Percentiles rank a stretch among this genome's conserved stretches.
Conservation (phyloP, 2,113 vertebrate genomes). For the Pseudorasbora parva region DNA sequence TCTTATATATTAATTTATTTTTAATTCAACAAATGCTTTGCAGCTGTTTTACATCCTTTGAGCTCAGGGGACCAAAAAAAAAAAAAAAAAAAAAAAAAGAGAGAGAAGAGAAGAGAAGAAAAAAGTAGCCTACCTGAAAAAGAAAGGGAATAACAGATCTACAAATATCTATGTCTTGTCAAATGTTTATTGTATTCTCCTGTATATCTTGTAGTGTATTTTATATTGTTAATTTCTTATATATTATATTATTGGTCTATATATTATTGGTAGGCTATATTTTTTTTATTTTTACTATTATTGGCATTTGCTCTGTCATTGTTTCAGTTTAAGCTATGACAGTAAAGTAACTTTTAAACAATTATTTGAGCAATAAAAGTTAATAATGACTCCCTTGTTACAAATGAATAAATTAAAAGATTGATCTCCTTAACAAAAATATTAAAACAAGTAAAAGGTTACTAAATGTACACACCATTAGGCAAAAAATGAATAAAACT, state of each 20-base stretch:
- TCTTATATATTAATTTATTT: conserved; percentile 78
- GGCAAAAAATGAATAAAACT: too few species aligned
- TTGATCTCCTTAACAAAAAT: background rate
- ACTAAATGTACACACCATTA: background rate
- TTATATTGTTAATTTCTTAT: background rate
- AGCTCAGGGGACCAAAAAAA: conserved; percentile 47
- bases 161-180: background rate
- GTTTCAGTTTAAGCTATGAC: background rate
- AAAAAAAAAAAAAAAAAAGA: too few species aligned
- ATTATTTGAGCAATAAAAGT: background rate
- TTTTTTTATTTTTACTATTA: background rate
- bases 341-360: background rate
- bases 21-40: conserved; percentile 77
- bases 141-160: background rate
- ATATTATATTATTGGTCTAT: too few species aligned
- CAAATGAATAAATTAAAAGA: background rate
- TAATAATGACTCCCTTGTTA: background rate
- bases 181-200: background rate
- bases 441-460: background rate
- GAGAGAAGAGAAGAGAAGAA: too few species aligned
- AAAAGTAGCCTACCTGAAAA: conserved; percentile 20
- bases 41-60: conserved; percentile 73
- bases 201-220: background rate
- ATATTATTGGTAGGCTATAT: background rate
- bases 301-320: too few species aligned